Evolutionary conservation across 2,888 invertebrate species (phyloP), one percentile per base, ranked within the genome.

Genomic region (Xylocampa areola): DNA sequence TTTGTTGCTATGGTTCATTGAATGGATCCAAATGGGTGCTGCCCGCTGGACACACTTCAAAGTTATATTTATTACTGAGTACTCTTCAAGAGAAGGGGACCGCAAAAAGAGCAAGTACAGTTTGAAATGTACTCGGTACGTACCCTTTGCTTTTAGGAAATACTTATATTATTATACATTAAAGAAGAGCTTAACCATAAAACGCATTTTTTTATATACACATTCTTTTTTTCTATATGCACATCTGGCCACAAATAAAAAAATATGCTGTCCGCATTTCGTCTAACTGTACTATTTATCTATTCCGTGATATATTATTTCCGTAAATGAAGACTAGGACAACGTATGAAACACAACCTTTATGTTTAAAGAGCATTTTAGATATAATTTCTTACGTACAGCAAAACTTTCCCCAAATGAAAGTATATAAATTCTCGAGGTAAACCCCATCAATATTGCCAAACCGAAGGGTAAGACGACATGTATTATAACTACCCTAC

Each of bases 21-120:
- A 6, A 32, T 10, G 2, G 1, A 11, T n/a, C 25, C 10, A 23
- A 37, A 30, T 35, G 14, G 14, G 19, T 21, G n/a, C n/a, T 36
- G 64, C 55, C 49, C 49, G n/a, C n/a, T 36, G 64, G 64, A 54
- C 49, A 54, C 14, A 23, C 69, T 55, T 55, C 25, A 54, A n/a
- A 30, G 16, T 13, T 25, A 41, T 44, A 65, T 54, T 48, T 16
- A 41, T 65, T 49, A 62, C 63, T 13, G 49, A 68, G 63, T 64
- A 52, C 43, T 51, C 43, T 11, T 16, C 23, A 21, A 4, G 30
- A 25, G 16, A 44, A 54, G 44, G 63, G 63, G 48, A 37, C 4
- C 32, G 32, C 33, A 11, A 68, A 54, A 33, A 3, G 63, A 54
- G 55, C 49, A 62, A 32, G 21, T 8, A 14, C n/a, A 16, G 11